Conservation (phyloP, 2,888 invertebrate genomes). For the Drosophila neotestacea region DNA sequence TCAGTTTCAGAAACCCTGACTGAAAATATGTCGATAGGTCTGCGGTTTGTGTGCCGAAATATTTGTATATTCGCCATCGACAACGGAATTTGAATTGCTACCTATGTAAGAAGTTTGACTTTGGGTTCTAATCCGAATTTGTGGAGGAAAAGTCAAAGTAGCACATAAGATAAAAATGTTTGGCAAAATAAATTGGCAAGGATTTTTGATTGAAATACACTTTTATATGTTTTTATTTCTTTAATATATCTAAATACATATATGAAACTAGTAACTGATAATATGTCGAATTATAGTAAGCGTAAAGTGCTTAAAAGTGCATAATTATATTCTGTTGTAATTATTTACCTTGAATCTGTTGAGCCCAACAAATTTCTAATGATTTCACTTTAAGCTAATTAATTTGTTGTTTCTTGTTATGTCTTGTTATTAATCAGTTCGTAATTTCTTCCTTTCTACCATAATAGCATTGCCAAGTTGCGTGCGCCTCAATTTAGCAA, state of each 20-base stretch:
- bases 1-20: background rate
- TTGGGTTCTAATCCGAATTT: background rate
- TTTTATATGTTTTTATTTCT: background rate
- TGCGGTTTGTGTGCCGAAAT: conserved; percentile 15
- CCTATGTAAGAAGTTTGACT: conserved; percentile 4
- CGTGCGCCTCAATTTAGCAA: conserved; percentile 22
- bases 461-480: conserved; percentile 9
- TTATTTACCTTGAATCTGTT: background rate
- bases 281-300: no score
- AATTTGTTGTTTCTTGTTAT: conserved; percentile 11
- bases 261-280: no score
- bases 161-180: no score
- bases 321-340: no score
- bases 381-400: conserved; percentile 13
- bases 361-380: background rate
- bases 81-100: conserved; percentile 14
- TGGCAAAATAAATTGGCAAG: background rate
- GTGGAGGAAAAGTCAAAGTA: background rate
- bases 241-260: background rate
- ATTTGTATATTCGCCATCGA: conserved; percentile 13
- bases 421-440: conserved; percentile 31
- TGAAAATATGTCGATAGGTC: background rate
- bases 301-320: no score
- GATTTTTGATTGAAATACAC: background rate
- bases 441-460: background rate